These are phyloP conservation scores for Zenarchopterus dispar DNA, from an alignment of 2,797 vertebrate species.

Conservation along the genomic window DNA sequence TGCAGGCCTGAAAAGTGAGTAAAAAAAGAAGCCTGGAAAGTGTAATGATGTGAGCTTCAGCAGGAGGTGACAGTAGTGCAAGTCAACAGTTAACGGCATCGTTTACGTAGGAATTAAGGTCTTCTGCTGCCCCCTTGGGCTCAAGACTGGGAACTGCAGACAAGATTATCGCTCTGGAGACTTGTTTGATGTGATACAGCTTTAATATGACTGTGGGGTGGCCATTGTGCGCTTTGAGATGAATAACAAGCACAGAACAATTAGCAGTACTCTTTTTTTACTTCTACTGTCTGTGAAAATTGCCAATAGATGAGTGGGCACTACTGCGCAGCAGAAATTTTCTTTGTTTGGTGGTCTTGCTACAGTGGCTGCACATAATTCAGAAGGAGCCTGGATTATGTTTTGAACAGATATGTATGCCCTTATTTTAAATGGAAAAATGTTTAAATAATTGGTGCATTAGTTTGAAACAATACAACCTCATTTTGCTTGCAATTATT, in stretches of 20 bases:
- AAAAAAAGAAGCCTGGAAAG: conserved; percentile 18
- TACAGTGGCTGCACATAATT: no score
- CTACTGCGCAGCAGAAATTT: not conserved
- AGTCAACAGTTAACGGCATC: conserved; percentile 44
- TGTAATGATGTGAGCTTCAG: conserved; percentile 52
- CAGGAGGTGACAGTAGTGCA: conserved; percentile 44
- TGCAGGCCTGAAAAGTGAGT: no score
- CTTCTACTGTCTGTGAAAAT: not conserved
- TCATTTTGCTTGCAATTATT: conserved; percentile 27
- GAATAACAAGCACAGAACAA: not conserved
- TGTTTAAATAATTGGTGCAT: conserved; percentile 23
- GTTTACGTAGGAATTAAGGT: conserved; percentile 65
- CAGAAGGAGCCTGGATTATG: no score
- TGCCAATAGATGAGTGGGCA: no score
- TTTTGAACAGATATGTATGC: no score
- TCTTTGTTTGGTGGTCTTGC: not conserved
- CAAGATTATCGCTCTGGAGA: conserved; percentile 6
- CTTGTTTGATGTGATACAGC: conserved; percentile 10
- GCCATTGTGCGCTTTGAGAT: conserved; percentile 8
- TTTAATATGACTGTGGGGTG: conserved; percentile 10
- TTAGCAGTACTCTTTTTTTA: not conserved
- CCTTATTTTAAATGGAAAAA: not conserved
- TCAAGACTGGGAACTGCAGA: conserved; percentile 42
- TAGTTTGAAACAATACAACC: conserved; percentile 6
- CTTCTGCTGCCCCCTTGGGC: conserved; percentile 83